Evolutionary conservation across 2,888 invertebrate genomes (phyloP).

Genomic region (Aphrophora alni): DNA sequence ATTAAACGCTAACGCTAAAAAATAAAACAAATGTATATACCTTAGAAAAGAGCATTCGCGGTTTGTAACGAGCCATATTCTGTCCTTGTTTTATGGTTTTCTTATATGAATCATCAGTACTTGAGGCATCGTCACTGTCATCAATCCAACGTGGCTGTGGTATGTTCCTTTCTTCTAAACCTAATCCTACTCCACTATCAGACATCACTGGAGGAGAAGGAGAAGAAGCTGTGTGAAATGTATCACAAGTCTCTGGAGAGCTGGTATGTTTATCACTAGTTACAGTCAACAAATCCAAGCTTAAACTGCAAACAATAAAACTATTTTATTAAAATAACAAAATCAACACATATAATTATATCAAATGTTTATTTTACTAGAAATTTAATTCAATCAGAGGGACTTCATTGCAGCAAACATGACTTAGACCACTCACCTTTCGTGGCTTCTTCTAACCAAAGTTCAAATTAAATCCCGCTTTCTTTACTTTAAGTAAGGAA

Average conservation of each 20-base stretch:
- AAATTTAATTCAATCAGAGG: too few species aligned
- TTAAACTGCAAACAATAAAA: slow-evolving; percentile 16
- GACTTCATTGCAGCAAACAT: too few species aligned
- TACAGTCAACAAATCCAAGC: slow-evolving; percentile 4
- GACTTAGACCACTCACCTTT: too few species aligned
- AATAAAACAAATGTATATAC: background rate
- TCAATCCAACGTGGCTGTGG: slow-evolving; percentile 54
- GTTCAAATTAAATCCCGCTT: too few species aligned
- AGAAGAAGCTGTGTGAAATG: background rate
- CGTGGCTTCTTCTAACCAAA: too few species aligned
- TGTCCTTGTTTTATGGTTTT: background rate
- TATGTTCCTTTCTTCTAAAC: background rate
- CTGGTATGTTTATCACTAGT: slow-evolving; percentile 7
- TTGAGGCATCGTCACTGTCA: slow-evolving; percentile 66
- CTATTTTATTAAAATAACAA: too few species aligned
- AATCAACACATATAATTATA: too few species aligned
- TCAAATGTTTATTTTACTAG: too few species aligned
- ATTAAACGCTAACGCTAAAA: too few species aligned
- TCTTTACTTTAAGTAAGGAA: too few species aligned
- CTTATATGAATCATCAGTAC: slow-evolving; percentile 64
- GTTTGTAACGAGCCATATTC: background rate
- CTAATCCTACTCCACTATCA: slow-evolving; percentile 29
- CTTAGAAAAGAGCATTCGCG: background rate
- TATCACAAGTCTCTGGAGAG: slow-evolving; percentile 30
- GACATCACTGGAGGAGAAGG: slow-evolving; percentile 27